A percentile compares a stretch with the other conserved stretches of the same genome.
These are phyloP conservation scores for Oxyruncus cristatus DNA, from an alignment of 2,113 vertebrate genomes.

Conservation along the genomic window DNA sequence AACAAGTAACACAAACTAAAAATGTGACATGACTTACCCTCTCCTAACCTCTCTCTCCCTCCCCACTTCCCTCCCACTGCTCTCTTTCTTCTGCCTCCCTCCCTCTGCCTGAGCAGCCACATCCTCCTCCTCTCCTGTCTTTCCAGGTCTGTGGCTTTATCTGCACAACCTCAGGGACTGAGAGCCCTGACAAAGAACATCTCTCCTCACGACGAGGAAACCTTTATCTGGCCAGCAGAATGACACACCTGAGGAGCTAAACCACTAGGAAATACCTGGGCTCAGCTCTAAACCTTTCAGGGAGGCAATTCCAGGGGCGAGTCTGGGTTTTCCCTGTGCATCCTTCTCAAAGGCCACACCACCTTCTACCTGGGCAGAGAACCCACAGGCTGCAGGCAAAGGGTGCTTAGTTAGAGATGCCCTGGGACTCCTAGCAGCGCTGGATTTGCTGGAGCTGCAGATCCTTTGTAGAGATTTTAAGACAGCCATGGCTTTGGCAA, in stretches of 20 bases:
- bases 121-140: background rate
- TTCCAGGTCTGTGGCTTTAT: background rate
- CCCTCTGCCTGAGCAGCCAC: background rate
- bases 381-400: background rate
- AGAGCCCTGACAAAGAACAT: background rate
- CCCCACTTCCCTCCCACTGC: background rate
- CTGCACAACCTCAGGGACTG: background rate
- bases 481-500: background rate
- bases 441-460: background rate
- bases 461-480: background rate
- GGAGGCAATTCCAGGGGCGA: background rate
- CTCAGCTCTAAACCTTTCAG: background rate
- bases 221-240: background rate
- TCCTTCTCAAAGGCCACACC: background rate
- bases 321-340: background rate
- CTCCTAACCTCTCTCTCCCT: background rate
- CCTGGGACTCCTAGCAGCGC: background rate
- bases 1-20: background rate
- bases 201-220: background rate
- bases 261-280: background rate
- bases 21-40: background rate
- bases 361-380: background rate
- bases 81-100: background rate
- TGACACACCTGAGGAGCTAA: background rate
- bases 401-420: background rate